phyloP scores from a whole-genome alignment of 2,888 invertebrate genomes.

The Lochmaea capreae region DNA sequence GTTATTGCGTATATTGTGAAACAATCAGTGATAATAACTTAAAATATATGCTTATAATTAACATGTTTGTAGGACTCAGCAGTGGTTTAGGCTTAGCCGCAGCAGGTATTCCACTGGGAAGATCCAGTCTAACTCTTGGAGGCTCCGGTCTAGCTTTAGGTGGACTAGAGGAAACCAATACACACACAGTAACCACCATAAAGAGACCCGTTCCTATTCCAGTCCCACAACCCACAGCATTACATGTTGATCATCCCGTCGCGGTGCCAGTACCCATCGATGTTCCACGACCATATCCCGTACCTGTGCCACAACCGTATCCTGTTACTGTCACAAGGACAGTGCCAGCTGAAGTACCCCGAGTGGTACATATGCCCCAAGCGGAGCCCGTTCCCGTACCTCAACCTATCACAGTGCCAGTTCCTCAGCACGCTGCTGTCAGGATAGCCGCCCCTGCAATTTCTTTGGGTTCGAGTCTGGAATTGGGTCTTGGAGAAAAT shows the following conservation, averaged over 20 bases:
- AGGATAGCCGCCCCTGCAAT: constrained; percentile 48
- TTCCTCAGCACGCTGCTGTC: constrained; percentile 55
- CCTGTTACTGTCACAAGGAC: constrained; percentile 68
- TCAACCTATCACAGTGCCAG: constrained; percentile 54
- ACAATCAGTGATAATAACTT: not conserved
- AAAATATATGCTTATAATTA: not conserved
- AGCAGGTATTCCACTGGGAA: constrained; percentile 12
- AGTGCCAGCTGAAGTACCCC: constrained; percentile 56
- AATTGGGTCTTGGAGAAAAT: constrained; percentile 33
- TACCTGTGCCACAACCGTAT: constrained; percentile 51
- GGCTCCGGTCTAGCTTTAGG: constrained; percentile 25
- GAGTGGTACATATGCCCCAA: constrained; percentile 57
- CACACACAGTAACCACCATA: constrained; percentile 55
- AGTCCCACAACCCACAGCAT: constrained; percentile 66
- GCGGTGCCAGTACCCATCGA: constrained; percentile 61
- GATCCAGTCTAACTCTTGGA: constrained; percentile 44
- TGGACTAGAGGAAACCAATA: constrained; percentile 43
- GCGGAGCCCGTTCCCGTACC: constrained; percentile 55
- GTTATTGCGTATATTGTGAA: not conserved
- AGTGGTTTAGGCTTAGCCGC: constrained; percentile 45
- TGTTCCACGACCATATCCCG: constrained; percentile 67
- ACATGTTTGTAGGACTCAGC: constrained; percentile 31
- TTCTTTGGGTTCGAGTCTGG: constrained; percentile 34
- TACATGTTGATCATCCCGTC: constrained; percentile 67
- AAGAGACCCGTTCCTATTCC: constrained; percentile 68